These are phyloP conservation scores for Rhopalosiphum maidis DNA, from an alignment of 1,140 invertebrate species.

Conservation along the genomic window DNA sequence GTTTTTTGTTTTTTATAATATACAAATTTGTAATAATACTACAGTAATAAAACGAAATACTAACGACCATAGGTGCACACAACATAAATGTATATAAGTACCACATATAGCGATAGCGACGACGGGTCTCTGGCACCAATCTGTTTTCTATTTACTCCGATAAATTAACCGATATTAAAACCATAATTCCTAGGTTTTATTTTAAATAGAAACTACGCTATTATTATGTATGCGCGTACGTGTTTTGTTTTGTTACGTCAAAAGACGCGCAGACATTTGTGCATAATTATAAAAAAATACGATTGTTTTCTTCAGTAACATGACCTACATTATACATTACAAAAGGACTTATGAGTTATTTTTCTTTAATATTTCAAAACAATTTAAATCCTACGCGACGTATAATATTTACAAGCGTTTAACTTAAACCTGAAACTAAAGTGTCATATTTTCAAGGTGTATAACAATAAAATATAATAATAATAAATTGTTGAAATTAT, in stretches of 20 bases:
- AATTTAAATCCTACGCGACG: not conserved
- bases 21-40: not conserved
- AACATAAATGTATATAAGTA: not conserved
- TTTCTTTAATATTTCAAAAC: slow-evolving; percentile 18
- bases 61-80: not conserved
- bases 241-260: not conserved
- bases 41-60: not conserved
- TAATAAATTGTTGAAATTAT: not conserved
- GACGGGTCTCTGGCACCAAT: not conserved
- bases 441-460: slow-evolving; percentile 2
- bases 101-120: not conserved
- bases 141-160: slow-evolving; percentile 3
- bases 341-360: not conserved
- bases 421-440: not conserved
- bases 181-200: not conserved
- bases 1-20: not conserved
- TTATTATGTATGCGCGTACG: not conserved
- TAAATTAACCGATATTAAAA: slow-evolving; percentile 11
- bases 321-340: slow-evolving; percentile 34
- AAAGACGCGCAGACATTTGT: not conserved
- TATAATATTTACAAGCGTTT: not conserved
- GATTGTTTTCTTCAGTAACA: not conserved
- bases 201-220: not conserved
- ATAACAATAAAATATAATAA: not conserved
- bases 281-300: not conserved